phyloP scores from a whole-genome alignment of 2,888 invertebrate species.

The Clostera curtula region DNA sequence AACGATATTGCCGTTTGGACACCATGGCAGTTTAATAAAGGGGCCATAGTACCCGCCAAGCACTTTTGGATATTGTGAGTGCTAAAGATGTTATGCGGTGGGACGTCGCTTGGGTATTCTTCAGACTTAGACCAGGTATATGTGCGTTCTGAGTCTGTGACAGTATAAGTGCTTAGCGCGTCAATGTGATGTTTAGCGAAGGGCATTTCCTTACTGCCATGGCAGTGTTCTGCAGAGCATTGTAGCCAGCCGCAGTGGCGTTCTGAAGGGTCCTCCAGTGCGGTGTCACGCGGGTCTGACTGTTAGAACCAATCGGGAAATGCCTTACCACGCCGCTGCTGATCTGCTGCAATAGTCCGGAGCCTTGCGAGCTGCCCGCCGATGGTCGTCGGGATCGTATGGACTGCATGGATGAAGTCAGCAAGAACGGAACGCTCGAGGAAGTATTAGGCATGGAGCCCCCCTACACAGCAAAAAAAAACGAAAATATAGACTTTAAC shows the following conservation, averaged over 20 bases:
- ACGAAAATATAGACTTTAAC: too few relatives aligned
- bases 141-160: too few relatives aligned
- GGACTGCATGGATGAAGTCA: constrained; percentile 76
- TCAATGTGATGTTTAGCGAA: constrained; percentile 83
- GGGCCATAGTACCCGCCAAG: too few relatives aligned
- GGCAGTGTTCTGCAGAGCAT: constrained; percentile 67
- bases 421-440: constrained; percentile 89
- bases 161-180: constrained; percentile 58
- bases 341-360: constrained; percentile 89
- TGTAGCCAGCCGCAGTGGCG: constrained; percentile 70
- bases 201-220: constrained; percentile 82
- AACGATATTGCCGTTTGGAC: constrained; percentile 4
- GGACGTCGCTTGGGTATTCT: too few relatives aligned
- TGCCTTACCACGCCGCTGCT: constrained; percentile 96
- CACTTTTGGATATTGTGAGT: too few relatives aligned
- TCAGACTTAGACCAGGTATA: too few relatives aligned
- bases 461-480: constrained; percentile 77
- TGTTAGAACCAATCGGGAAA: constrained; percentile 79
- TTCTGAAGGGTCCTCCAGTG: constrained; percentile 70
- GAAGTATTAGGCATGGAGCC: constrained; percentile 94
- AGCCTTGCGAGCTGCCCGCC: constrained; percentile 79
- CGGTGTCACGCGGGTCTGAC: constrained; percentile 52
- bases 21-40: too few relatives aligned
- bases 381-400: constrained; percentile 84
- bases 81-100: too few relatives aligned